These are phyloP conservation scores for Lingula anatina DNA, from an alignment of 2,888 invertebrate genomes.

Conservation along the genomic window DNA sequence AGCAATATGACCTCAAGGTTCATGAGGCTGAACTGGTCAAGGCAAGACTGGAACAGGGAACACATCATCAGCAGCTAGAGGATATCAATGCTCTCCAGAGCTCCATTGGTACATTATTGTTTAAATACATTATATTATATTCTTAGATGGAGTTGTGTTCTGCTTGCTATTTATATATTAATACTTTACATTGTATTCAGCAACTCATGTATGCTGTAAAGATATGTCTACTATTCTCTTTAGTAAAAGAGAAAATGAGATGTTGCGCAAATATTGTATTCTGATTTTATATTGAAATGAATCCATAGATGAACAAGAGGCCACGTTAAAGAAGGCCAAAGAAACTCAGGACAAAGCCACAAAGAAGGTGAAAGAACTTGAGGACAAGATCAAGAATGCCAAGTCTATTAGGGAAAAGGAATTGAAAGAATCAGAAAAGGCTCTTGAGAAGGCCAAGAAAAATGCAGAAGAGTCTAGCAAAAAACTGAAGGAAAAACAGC, in stretches of 20 bases:
- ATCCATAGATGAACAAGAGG: constrained; percentile 56
- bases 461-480: constrained; percentile 68
- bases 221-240: neutral
- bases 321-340: constrained; percentile 47
- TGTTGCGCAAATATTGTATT: neutral
- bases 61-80: constrained; percentile 71
- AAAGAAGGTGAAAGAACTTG: constrained; percentile 39
- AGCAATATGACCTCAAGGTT: constrained; percentile 62
- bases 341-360: constrained; percentile 63
- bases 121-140: neutral
- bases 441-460: constrained; percentile 66
- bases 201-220: neutral
- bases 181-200: neutral
- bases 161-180: neutral
- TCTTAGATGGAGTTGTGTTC: neutral
- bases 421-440: constrained; percentile 61
- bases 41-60: constrained; percentile 68
- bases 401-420: constrained; percentile 69
- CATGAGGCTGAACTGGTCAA: constrained; percentile 68
- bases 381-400: constrained; percentile 70
- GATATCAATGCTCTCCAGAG: constrained; percentile 61
- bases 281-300: no score
- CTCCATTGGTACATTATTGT: constrained; percentile 44
- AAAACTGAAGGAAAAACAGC: constrained; percentile 68
- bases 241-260: neutral